Conservation (phyloP, 2,797 vertebrate genomes). For the Myotis findleyi region DNA sequence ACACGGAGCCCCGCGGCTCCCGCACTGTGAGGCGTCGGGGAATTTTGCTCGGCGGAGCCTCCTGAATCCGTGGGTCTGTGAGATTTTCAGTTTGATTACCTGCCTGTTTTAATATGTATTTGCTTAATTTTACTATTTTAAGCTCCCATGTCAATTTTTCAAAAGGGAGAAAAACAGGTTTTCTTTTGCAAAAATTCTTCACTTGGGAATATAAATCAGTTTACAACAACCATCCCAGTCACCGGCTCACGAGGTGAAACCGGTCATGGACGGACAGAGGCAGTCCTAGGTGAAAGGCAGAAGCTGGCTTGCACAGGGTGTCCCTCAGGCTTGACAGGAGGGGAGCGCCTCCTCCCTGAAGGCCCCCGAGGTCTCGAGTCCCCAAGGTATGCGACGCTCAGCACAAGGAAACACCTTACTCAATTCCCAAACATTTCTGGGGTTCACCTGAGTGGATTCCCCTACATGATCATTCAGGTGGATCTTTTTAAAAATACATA, state of each 20-base stretch:
- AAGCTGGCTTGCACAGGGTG: not conserved
- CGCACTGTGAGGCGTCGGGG: rapidly evolving
- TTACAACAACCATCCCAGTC: not conserved
- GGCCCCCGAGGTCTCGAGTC: not conserved
- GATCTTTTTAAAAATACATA: not conserved
- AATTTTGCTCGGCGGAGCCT: not conserved
- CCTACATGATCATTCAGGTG: rapidly evolving
- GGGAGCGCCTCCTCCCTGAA: not conserved
- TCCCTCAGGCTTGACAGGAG: not conserved
- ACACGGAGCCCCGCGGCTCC: rapidly evolving
- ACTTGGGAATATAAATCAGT: not conserved
- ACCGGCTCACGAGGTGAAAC: not conserved
- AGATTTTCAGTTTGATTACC: not conserved
- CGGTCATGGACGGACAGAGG: not conserved
- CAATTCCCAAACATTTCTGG: not conserved
- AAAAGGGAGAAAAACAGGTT: not conserved
- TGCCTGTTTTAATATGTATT: not conserved
- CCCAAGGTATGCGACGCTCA: rapidly evolving
- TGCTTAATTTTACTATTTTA: not conserved
- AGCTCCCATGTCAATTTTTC: not conserved
- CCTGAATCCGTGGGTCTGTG: rapidly evolving
- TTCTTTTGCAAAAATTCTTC: conserved; percentile 34
- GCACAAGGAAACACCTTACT: not conserved
- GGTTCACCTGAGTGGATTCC: not conserved
- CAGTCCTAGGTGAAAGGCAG: not conserved